A percentile compares a stretch with the other conserved stretches of the same genome.
These are phyloP conservation scores for Patella vulgata DNA, from an alignment of 1,140 invertebrate species.

Conservation along the genomic window DNA sequence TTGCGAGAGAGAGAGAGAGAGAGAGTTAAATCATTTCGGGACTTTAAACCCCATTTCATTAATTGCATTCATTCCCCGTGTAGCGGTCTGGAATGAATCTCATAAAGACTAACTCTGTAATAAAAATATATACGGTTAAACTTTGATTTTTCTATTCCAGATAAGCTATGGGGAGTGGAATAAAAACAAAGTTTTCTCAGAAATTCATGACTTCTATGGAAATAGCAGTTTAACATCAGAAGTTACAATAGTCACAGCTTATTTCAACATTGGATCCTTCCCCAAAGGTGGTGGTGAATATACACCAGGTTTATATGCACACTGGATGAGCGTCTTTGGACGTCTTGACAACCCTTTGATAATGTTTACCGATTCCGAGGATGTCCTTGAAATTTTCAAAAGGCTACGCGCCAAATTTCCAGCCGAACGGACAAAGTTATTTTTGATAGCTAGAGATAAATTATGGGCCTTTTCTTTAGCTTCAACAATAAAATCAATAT, in stretches of 20 bases:
- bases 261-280: conserved; percentile 46
- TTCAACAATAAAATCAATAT: conserved; percentile 38
- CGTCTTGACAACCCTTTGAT: conserved; percentile 31
- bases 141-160: conserved; percentile 13
- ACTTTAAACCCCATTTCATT: no score
- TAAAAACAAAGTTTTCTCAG: conserved; percentile 14
- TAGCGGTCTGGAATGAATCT: neutral
- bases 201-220: conserved; percentile 22
- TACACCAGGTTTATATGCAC: conserved; percentile 23
- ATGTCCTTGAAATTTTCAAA: conserved; percentile 15
- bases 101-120: neutral
- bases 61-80: no score
- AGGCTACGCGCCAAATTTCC: conserved; percentile 27
- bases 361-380: conserved; percentile 31
- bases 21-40: no score
- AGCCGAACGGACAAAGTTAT: conserved; percentile 34
- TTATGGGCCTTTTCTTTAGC: conserved; percentile 50
- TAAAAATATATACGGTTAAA: neutral
- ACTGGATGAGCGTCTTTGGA: conserved; percentile 36
- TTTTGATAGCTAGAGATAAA: conserved; percentile 34
- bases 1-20: no score
- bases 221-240: conserved; percentile 24
- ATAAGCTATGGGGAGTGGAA: conserved; percentile 20
- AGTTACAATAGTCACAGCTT: conserved; percentile 48
- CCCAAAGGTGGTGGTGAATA: conserved; percentile 33